Evolutionary conservation across 2,888 invertebrate species (phyloP).

Genomic region (Chloroclysta siterata): DNA sequence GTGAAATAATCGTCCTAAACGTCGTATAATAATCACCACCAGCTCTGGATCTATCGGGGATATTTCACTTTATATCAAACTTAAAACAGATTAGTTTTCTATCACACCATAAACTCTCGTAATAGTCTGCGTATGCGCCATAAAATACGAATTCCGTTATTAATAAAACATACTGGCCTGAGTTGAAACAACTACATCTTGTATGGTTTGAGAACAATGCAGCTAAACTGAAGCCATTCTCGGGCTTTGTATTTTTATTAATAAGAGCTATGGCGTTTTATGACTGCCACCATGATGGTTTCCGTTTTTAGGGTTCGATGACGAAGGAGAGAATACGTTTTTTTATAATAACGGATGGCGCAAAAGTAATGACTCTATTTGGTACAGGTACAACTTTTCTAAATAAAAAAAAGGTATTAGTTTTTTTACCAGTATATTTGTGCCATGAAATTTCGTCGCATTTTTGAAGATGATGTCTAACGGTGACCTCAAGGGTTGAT

Average conservation of each 20-base stretch:
- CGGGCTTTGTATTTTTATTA: background rate
- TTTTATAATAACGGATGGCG: no score
- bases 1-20: no score
- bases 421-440: no score
- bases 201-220: background rate
- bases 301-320: no score
- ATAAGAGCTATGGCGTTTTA: constrained; percentile 54
- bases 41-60: constrained; percentile 6
- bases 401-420: no score
- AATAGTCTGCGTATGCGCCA: constrained; percentile 52
- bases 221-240: background rate
- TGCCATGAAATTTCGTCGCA: no score
- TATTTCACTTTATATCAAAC: constrained; percentile 41
- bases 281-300: constrained; percentile 53
- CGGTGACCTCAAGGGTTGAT: no score
- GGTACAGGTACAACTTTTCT: no score
- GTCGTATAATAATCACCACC: background rate
- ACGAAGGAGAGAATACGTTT: no score
- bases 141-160: constrained; percentile 55
- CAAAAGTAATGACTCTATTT: no score
- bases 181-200: background rate
- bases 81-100: constrained; percentile 47
- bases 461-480: no score
- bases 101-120: constrained; percentile 38
- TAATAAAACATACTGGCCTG: background rate